Evolutionary conservation across 2,113 vertebrate genomes (phyloP).

Genomic region (Forbesichthys papilliferus): DNA sequence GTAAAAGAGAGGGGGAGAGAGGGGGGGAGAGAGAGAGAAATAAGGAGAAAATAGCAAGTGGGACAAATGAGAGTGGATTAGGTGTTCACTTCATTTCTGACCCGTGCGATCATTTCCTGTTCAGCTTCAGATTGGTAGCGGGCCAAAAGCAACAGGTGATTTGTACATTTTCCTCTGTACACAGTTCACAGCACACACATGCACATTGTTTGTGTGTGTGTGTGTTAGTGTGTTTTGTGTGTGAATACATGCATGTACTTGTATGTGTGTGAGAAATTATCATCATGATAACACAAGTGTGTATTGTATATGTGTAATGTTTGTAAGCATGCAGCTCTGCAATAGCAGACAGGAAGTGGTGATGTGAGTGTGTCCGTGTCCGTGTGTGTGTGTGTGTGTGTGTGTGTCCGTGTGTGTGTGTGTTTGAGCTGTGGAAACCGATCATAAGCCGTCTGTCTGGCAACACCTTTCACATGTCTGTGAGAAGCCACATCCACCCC

Average conservation of each 20-base stretch:
- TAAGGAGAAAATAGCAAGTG: slow-evolving; percentile 16
- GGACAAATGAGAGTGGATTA: slow-evolving; percentile 64
- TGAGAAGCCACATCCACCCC: slow-evolving; percentile 14
- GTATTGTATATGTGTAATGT: background rate
- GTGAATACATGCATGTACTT: slow-evolving; percentile 1
- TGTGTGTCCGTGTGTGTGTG: slow-evolving; percentile 11
- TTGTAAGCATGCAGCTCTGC: background rate
- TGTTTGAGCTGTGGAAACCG: slow-evolving; percentile 69
- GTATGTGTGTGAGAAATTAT: background rate
- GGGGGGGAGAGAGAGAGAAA: slow-evolving; percentile 32
- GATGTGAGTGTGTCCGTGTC: background rate
- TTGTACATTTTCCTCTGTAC: slow-evolving; percentile 38
- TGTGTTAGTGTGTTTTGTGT: slow-evolving; percentile 2
- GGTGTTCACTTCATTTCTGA: slow-evolving; percentile 82
- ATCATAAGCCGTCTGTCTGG: slow-evolving; percentile 81
- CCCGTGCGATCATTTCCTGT: slow-evolving; percentile 87
- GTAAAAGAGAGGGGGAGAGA: slow-evolving; percentile 1
- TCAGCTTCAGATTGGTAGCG: slow-evolving; percentile 76
- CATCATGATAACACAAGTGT: background rate
- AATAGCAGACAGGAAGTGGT: background rate
- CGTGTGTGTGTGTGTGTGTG: slow-evolving; percentile 14
- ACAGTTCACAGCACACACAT: background rate
- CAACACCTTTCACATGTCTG: slow-evolving; percentile 61
- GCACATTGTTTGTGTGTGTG: background rate
- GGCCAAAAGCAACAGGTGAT: slow-evolving; percentile 95